Evolutionary conservation across 2,113 vertebrate species (phyloP).

Genomic region (Serinus canaria): DNA sequence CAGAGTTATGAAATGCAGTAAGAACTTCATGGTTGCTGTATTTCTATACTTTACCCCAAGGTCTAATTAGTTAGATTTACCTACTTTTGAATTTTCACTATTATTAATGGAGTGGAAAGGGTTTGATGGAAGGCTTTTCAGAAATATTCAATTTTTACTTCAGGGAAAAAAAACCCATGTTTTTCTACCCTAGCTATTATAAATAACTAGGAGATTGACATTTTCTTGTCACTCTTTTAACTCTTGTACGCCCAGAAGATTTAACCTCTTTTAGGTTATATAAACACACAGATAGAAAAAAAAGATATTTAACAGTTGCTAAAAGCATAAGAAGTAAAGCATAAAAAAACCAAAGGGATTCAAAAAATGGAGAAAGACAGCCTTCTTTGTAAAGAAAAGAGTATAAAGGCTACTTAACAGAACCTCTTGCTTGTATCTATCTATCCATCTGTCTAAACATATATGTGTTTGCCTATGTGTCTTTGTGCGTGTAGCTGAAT

Average conservation of each 20-base stretch:
- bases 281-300: background rate
- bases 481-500: background rate
- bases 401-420: background rate
- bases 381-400: background rate
- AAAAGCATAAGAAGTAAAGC: background rate
- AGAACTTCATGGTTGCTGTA: background rate
- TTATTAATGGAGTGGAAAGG: background rate
- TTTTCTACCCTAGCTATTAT: background rate
- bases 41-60: background rate
- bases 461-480: accelerated
- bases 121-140: background rate
- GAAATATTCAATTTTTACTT: background rate
- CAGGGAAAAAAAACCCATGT: accelerated
- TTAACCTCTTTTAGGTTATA: background rate
- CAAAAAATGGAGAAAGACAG: background rate
- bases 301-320: background rate
- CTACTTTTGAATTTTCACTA: background rate
- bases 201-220: background rate
- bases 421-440: background rate
- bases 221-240: background rate
- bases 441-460: background rate
- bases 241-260: background rate
- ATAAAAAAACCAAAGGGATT: accelerated
- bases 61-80: background rate
- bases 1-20: background rate